Percentiles rank a stretch among this genome's conserved stretches.
These are phyloP conservation scores for Chionodraco myersi DNA, from an alignment of 2,113 vertebrate genomes.

Conservation along the genomic window DNA sequence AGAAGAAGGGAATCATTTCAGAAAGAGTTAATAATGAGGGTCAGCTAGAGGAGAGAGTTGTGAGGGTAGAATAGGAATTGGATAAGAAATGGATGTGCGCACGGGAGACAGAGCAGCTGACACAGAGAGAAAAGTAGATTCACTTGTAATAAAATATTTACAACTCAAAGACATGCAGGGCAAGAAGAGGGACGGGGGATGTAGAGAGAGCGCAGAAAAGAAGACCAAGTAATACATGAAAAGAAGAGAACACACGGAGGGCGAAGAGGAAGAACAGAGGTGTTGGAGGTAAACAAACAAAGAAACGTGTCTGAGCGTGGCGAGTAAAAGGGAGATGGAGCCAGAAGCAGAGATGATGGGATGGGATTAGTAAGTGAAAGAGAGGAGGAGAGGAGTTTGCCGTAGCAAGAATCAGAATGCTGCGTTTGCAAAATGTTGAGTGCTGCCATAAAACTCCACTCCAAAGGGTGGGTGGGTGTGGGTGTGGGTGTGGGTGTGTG, in stretches of 20 bases:
- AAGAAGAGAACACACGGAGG: conserved; percentile 7
- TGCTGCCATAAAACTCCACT: conserved; percentile 69
- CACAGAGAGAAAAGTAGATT: neutral
- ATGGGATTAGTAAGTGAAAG: conserved; percentile 28
- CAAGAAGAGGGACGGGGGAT: neutral
- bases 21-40: neutral
- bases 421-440: conserved; percentile 70
- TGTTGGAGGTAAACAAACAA: conserved; percentile 3
- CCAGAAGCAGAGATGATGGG: conserved; percentile 25
- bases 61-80: neutral
- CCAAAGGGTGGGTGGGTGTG: neutral
- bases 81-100: neutral
- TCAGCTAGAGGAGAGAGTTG: conserved; percentile 24
- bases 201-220: neutral
- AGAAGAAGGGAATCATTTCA: neutral
- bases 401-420: conserved; percentile 38
- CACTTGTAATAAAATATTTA: conserved; percentile 53
- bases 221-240: conserved; percentile 14
- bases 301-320: neutral
- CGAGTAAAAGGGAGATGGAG: conserved; percentile 19
- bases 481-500: too few species aligned
- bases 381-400: conserved; percentile 10
- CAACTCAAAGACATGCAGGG: conserved; percentile 18
- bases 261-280: conserved; percentile 9
- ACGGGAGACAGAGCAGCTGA: neutral